Base-by-base conservation (phyloP, 2,888 invertebrate genomes). In the Drosophila quasianomalipes region DNA sequence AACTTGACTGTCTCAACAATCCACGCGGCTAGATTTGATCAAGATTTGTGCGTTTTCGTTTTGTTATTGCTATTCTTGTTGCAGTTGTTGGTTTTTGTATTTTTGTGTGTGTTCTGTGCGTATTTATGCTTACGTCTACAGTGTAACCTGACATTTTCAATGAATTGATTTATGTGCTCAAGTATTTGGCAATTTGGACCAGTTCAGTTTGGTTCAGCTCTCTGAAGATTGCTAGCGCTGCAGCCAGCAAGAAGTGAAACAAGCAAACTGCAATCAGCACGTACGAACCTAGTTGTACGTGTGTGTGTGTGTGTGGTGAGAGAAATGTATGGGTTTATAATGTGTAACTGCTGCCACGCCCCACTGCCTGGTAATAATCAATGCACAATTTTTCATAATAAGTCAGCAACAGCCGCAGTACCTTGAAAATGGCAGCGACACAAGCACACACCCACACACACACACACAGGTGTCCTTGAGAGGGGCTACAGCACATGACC, bases 341-440 rank as follows among this genome's bases (percentile, higher is more conserved):
- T 35, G 49, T 53, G 60, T 76, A 39, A 65, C 55, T 76, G 70
- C 58, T 76, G 81, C 55, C 62, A 62, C 54, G 67, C 80, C 55
- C 52, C 37, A 31, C 16, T 55, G 77, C 61, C n/a, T 58, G 60
- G 64, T 22, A 79, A 79, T 74, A 82, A 79, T 74, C 83, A 79
- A 74, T 81, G 84, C 83, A 83, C 86, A 74, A 89, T 88, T 82
- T 90, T 74, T 88, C 89, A 86, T 90, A 87, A 83, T 72, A 82
- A 90, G 85, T 87, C 84, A 90, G 62, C 60, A 68, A 69, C 77
- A 71, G 80, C 76, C 66, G 78, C 82, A 70, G 60, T 61, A 53
- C 51, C 74, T 68, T 63, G 67, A 60, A 89, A 74, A 76, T 67
- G 70, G 59, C 67, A 51, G 55, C 52, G 53, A 51, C 19, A 30